Evolutionary conservation across 2,888 invertebrate species (phyloP), one percentile per base, ranked within the genome.

Genomic region (Listrodromus nycthemerus): DNA sequence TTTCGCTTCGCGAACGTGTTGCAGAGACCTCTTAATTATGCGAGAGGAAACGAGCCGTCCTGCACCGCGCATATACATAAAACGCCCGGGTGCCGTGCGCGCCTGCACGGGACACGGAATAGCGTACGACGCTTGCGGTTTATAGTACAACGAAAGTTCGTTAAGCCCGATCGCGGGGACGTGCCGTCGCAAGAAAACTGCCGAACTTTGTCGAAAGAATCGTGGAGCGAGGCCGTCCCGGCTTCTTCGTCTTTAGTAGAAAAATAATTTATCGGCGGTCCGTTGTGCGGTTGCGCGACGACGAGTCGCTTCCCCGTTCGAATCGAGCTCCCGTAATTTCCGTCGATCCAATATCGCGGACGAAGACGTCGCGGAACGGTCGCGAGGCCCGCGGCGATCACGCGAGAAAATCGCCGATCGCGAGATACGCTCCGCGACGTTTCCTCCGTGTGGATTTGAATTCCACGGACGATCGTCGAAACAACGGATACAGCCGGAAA

Each of bases 21-120:
- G 81, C 66, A 79, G 81, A 84, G 84, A 82, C 84, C 84, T 84
- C 84, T 84, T 84, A 84, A 84, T 84, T 84, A 84, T 84, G 79
- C 84, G 78, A 84, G 81, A 84, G 79, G 69, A 63, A 80, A 80
- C 63, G 13, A 79, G 76, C 71, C 61, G 58, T 6, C 27, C 27
- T 27, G 58, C 58, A 61, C 27, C 16, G 30, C 16, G 1, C 30
- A 61, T 61, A 61, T 30, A 71, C 70, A 76, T 67, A 61, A 77
- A 71, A 66, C 37, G 37, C 33, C 70, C 63, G 21, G 5, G 55
- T 24, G 24, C 27, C 27, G 16, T 55, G 61, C 37, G 71, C 45
- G 81, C 70, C 78, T 84, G 84, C 82, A 75, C 82, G 79, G 79
- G 84, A 84, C 84, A 67, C 84, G 81, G 76, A 84, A 84, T 84